These are phyloP conservation scores for Oryctes rhinoceros DNA, from an alignment of 1,140 invertebrate species.

Conservation along the genomic window DNA sequence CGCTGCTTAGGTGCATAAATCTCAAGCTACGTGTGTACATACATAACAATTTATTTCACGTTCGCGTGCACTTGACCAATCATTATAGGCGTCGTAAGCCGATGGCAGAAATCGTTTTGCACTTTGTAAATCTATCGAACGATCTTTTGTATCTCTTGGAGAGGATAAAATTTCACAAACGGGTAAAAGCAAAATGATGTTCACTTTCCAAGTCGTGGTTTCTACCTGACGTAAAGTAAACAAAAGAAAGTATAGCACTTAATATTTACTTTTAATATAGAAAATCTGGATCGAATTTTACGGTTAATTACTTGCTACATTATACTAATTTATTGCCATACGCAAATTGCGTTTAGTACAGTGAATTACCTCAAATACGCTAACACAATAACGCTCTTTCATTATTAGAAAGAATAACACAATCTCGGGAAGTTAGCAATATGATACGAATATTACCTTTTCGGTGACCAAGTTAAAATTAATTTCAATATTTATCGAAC, in stretches of 20 bases:
- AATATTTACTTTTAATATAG: not conserved
- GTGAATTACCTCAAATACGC: not conserved
- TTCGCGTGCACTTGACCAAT: too few relatives aligned
- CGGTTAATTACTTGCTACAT: not conserved
- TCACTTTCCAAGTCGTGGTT: conserved; percentile 3
- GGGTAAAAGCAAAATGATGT: conserved; percentile 7
- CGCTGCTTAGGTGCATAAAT: too few relatives aligned
- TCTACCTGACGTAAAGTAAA: not conserved
- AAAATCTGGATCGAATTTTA: conserved; percentile 12
- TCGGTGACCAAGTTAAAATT: too few relatives aligned
- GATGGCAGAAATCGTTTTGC: not conserved
- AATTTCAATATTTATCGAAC: too few relatives aligned
- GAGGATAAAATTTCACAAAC: conserved; percentile 10
- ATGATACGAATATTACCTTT: too few relatives aligned
- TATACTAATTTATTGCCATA: not conserved
- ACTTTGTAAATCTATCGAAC: not conserved
- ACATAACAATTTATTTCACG: too few relatives aligned
- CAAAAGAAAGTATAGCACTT: not conserved
- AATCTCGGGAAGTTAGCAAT: too few relatives aligned
- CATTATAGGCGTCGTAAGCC: not conserved
- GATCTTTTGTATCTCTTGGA: not conserved
- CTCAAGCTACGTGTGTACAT: too few relatives aligned
- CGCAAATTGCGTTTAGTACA: too few relatives aligned
- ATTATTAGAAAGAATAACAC: too few relatives aligned
- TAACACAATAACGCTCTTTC: not conserved